Percentiles rank a stretch among this genome's conserved stretches.
Evolutionary conservation across 2,113 vertebrate genomes (phyloP).

Genomic region (Pogona vitticeps): DNA sequence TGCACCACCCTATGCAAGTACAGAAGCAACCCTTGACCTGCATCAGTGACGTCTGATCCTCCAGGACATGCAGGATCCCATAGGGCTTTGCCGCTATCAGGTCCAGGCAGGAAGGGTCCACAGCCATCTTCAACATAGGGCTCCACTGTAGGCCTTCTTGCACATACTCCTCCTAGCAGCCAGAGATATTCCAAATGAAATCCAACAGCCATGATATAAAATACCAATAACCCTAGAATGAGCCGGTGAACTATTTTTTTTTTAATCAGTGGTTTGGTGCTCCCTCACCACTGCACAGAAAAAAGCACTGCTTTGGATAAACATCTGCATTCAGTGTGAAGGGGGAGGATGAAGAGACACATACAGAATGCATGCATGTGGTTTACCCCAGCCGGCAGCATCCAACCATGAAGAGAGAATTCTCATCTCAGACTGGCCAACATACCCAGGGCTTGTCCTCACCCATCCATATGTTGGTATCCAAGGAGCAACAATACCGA

Average conservation of each 20-base stretch:
- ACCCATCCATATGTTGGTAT: background rate
- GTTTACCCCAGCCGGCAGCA: background rate
- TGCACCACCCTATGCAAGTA: background rate
- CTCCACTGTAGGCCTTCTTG: constrained; percentile 84
- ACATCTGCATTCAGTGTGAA: background rate
- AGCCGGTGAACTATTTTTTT: background rate
- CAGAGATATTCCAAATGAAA: constrained; percentile 29
- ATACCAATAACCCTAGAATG: constrained; percentile 7
- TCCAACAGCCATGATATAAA: constrained; percentile 8
- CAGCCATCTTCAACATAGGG: constrained; percentile 71
- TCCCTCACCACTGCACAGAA: background rate
- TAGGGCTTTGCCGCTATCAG: constrained; percentile 84
- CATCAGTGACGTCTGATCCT: constrained; percentile 87
- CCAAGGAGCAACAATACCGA: background rate
- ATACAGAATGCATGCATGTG: background rate
- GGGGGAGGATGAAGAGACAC: background rate
- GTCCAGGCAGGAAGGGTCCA: constrained; percentile 79
- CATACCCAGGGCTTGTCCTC: no score
- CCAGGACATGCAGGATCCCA: constrained; percentile 86
- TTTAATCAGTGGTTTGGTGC: background rate
- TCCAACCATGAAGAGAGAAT: background rate
- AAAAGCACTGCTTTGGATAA: background rate
- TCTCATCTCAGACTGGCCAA: background rate
- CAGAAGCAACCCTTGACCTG: constrained; percentile 77
- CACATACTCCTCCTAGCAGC: constrained; percentile 84